These are phyloP conservation scores for Athalia cordata DNA, from an alignment of 2,888 invertebrate species.

Conservation along the genomic window DNA sequence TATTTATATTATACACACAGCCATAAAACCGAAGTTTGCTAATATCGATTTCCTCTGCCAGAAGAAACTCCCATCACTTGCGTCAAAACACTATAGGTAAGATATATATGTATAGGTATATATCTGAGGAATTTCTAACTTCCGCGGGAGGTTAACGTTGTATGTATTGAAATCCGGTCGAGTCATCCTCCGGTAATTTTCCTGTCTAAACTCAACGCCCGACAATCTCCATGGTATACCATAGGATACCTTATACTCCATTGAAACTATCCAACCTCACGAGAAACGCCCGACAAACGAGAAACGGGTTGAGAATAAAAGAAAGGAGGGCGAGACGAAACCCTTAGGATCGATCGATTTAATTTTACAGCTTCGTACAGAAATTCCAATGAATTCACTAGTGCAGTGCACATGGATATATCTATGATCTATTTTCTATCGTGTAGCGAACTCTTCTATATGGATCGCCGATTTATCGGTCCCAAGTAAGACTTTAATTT, in stretches of 20 bases:
- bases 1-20: too few relatives aligned
- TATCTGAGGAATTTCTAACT: slow-evolving; percentile 34
- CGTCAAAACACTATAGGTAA: too few relatives aligned
- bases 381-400: neutral
- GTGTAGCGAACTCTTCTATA: too few relatives aligned
- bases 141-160: slow-evolving; percentile 7
- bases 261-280: neutral
- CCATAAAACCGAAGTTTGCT: neutral
- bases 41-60: slow-evolving; percentile 39
- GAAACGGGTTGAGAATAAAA: neutral
- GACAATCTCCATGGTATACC: slow-evolving; percentile 10
- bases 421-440: too few relatives aligned
- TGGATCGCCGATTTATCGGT: too few relatives aligned
- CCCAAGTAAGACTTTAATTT: too few relatives aligned
- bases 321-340: neutral
- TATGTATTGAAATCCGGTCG: slow-evolving; percentile 38
- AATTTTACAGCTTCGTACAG: neutral
- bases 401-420: too few relatives aligned
- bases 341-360: neutral
- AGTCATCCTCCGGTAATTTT: slow-evolving; percentile 43
- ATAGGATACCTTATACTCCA: neutral
- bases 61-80: neutral
- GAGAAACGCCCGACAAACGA: neutral
- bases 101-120: too few relatives aligned
- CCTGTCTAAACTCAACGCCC: slow-evolving; percentile 35